phyloP scores from a whole-genome alignment of 1,140 invertebrate genomes.

The Drosophila jambulina region DNA sequence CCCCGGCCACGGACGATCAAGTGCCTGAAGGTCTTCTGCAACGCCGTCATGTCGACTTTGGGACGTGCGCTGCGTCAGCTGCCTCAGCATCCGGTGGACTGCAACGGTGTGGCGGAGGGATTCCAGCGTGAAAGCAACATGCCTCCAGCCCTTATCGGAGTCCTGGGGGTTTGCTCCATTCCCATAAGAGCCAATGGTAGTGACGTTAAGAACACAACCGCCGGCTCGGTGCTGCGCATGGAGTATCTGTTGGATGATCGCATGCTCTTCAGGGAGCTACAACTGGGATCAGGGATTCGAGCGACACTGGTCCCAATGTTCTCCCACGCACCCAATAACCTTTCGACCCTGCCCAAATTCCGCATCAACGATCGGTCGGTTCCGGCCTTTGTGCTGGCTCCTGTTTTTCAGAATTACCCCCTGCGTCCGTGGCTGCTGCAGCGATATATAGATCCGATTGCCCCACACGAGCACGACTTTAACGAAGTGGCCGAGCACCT shows the following conservation, averaged over 20 bases:
- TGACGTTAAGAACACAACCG: constrained; percentile 1
- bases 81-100: constrained; percentile 59
- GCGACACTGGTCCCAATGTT: constrained; percentile 47
- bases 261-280: constrained; percentile 71
- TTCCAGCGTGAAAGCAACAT: constrained; percentile 72
- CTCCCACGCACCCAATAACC: constrained; percentile 35
- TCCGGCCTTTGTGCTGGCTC: constrained; percentile 67
- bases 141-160: constrained; percentile 64
- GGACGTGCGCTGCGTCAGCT: constrained; percentile 54
- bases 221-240: constrained; percentile 46
- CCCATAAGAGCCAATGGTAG: constrained; percentile 42
- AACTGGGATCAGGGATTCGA: constrained; percentile 33
- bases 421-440: constrained; percentile 73
- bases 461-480: constrained; percentile 72
- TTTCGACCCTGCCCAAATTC: constrained; percentile 43
- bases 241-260: constrained; percentile 72
- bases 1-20: constrained; percentile 46
- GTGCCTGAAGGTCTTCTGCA: constrained; percentile 64
- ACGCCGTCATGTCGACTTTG: constrained; percentile 63
- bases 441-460: constrained; percentile 52
- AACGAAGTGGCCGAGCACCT: constrained; percentile 74
- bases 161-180: constrained; percentile 68
- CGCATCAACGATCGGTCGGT: constrained; percentile 50
- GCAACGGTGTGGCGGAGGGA: constrained; percentile 47
- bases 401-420: constrained; percentile 60